phyloP scores from a whole-genome alignment of 1,140 invertebrate genomes.

The Nephila pilipes region DNA sequence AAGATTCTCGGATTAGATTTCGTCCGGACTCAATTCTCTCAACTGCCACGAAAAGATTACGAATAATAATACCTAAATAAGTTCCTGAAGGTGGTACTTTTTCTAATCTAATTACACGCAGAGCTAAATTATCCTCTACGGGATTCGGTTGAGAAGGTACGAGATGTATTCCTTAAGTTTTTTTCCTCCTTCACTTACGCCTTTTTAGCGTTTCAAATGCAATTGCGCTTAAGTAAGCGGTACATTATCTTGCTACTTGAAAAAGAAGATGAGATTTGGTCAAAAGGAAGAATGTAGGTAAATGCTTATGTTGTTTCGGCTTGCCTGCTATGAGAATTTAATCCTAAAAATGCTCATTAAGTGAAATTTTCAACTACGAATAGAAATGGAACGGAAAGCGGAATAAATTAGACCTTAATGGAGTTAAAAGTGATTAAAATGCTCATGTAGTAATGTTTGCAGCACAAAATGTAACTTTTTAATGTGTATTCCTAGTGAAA shows the following conservation, averaged over 20 bases:
- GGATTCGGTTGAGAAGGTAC: conserved; percentile 8
- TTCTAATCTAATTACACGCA: conserved; percentile 54
- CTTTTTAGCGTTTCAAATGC: conserved; percentile 10
- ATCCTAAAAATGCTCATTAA: not conserved
- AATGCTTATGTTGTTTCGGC: not conserved
- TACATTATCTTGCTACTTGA: not conserved
- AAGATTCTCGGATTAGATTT: conserved; percentile 46
- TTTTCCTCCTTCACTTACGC: not conserved
- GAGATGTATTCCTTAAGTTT: not conserved
- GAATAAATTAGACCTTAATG: no score
- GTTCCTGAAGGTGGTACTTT: conserved; percentile 12
- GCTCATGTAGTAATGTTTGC: no score
- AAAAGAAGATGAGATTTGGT: not conserved
- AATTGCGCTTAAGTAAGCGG: not conserved
- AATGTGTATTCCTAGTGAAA: no score
- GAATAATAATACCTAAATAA: conserved; percentile 61
- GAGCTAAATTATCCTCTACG: conserved; percentile 19
- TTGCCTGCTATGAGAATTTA: not conserved
- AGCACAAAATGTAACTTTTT: no score
- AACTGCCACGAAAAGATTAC: conserved; percentile 39
- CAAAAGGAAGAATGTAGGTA: not conserved
- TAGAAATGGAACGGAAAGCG: not conserved
- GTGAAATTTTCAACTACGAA: conserved; percentile 1
- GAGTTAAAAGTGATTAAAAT: no score
- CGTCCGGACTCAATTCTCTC: not conserved